These are phyloP conservation scores for Homalodisca vitripennis DNA, from an alignment of 1,140 invertebrate genomes.

Conservation along the genomic window DNA sequence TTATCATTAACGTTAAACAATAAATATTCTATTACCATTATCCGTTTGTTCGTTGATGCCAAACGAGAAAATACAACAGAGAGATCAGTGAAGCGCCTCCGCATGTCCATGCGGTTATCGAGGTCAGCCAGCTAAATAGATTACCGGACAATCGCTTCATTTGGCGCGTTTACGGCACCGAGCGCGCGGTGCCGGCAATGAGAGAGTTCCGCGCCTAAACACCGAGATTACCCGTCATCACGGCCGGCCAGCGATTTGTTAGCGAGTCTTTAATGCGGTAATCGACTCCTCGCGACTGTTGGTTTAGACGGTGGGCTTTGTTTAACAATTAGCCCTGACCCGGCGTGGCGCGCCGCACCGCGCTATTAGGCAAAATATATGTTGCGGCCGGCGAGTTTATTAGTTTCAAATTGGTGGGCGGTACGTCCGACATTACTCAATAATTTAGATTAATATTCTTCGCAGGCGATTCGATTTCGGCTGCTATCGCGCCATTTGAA, in stretches of 20 bases:
- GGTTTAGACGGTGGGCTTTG: conserved; percentile 11
- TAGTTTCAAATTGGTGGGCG: conserved; percentile 25
- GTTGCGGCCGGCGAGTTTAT: conserved; percentile 18
- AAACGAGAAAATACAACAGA: too few species aligned
- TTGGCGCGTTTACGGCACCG: not conserved
- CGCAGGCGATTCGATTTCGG: not conserved
- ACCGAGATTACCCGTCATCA: conserved; percentile 20
- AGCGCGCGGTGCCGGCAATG: not conserved
- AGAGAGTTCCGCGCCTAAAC: not conserved
- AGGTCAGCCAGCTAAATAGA: too few species aligned
- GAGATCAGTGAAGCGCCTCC: too few species aligned
- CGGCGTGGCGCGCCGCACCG: not conserved
- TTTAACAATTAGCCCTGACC: conserved; percentile 15
- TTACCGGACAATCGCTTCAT: conserved; percentile 18
- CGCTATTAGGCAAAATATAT: conserved; percentile 21
- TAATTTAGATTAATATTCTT: conserved; percentile 23
- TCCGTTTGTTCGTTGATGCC: too few species aligned
- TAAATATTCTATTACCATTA: too few species aligned
- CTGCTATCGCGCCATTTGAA: not conserved
- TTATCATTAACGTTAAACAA: too few species aligned
- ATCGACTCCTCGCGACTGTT: conserved; percentile 16
- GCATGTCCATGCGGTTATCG: too few species aligned
- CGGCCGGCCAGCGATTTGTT: conserved; percentile 9
- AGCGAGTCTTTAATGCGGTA: not conserved
- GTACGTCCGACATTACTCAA: not conserved